Evolutionary conservation across 2,113 vertebrate species (phyloP).

Genomic region (Ifrita kowaldi): DNA sequence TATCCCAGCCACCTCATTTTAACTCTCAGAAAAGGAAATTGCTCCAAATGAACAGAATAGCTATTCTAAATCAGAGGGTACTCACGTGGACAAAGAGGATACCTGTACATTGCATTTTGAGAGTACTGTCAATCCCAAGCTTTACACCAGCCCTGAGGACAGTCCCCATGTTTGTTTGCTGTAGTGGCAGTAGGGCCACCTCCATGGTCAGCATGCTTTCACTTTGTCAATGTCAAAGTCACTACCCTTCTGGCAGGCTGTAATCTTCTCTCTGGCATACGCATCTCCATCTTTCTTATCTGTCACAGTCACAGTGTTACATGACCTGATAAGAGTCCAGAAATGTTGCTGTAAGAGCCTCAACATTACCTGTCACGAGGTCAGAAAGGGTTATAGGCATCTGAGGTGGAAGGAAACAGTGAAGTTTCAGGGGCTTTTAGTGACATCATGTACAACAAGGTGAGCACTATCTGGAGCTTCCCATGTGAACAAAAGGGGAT

Average conservation of each 20-base stretch:
- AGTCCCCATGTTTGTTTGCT: not conserved
- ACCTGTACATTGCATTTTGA: not conserved
- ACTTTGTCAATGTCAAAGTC: not conserved
- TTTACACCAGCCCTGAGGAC: not conserved
- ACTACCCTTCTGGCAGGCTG: not conserved
- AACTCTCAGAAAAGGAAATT: not conserved
- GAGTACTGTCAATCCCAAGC: not conserved
- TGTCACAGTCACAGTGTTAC: not conserved
- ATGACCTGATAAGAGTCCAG: not conserved
- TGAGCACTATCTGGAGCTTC: not conserved
- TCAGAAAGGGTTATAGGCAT: not conserved
- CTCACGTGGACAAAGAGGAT: fast-evolving
- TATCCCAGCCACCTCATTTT: not conserved
- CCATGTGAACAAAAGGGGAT: not conserved
- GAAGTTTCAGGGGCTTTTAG: not conserved
- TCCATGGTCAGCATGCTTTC: not conserved
- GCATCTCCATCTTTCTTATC: not conserved
- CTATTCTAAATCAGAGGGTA: not conserved
- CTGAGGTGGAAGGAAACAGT: not conserved
- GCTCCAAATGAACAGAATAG: not conserved
- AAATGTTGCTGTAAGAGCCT: not conserved
- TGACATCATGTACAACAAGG: not conserved
- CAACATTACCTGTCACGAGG: fast-evolving
- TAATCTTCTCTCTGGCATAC: not conserved
- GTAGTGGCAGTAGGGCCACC: not conserved